Conservation (phyloP, 2,797 vertebrate species). For the Malacoraja senta region DNA sequence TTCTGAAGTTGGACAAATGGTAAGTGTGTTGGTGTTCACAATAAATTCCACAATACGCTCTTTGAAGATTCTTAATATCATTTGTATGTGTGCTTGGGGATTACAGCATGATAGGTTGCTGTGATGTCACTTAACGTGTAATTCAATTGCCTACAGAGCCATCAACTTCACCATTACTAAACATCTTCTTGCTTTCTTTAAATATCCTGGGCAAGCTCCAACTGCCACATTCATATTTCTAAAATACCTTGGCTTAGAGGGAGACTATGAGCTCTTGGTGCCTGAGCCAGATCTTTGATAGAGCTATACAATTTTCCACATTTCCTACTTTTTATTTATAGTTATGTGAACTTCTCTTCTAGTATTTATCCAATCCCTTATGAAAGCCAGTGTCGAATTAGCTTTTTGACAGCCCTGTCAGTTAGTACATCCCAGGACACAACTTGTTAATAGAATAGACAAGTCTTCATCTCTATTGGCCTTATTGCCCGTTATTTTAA, state of each 20-base stretch:
- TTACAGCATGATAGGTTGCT: neutral
- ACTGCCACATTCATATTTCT: neutral
- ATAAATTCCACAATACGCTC: neutral
- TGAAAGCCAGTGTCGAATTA: neutral
- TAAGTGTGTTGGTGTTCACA: neutral
- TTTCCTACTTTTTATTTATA: neutral
- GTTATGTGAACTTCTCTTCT: neutral
- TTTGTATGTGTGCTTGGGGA: neutral
- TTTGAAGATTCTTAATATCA: neutral
- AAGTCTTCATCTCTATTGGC: too few relatives aligned
- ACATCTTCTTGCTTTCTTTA: neutral
- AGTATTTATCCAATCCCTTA: neutral
- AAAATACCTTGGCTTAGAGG: neutral
- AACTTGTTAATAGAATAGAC: neutral
- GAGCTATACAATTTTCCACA: neutral
- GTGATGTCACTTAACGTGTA: neutral
- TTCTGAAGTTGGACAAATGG: too few relatives aligned
- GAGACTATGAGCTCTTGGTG: too few relatives aligned
- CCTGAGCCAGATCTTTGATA: neutral
- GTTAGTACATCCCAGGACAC: neutral
- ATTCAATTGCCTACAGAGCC: neutral
- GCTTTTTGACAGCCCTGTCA: neutral
- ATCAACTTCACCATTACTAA: too few relatives aligned
- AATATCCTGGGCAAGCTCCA: neutral
- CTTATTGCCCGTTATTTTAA: too few relatives aligned